A percentile compares a stretch with the other conserved stretches of the same genome.
These are phyloP conservation scores for Geophilus truncorum DNA, from an alignment of 2,888 invertebrate genomes.

Conservation along the genomic window DNA sequence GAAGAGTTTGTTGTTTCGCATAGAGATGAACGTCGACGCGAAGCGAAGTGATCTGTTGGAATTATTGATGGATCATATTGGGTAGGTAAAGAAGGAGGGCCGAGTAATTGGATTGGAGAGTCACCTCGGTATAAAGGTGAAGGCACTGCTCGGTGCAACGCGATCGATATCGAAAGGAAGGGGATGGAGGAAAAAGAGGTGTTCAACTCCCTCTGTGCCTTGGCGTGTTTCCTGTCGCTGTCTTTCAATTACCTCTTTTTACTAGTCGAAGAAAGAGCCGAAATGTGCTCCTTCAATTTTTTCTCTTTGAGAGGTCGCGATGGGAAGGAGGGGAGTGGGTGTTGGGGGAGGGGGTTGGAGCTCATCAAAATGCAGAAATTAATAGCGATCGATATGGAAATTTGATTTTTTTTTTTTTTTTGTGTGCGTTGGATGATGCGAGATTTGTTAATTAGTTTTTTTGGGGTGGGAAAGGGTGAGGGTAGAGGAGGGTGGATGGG, in stretches of 20 bases:
- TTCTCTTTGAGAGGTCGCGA: neutral
- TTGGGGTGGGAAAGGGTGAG: no score
- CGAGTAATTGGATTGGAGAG: conserved; percentile 24
- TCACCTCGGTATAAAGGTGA: conserved; percentile 8
- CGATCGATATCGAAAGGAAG: neutral
- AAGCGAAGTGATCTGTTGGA: neutral
- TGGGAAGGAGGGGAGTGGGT: no score
- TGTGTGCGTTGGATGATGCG: neutral
- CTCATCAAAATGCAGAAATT: neutral
- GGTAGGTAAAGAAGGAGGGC: neutral
- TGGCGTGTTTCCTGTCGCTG: conserved; percentile 6
- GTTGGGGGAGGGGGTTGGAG: no score
- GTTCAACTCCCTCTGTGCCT: conserved; percentile 14
- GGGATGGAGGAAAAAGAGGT: neutral
- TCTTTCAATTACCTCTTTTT: conserved; percentile 17
- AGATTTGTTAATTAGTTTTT: neutral
- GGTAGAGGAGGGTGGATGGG: no score
- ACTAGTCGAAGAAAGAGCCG: neutral
- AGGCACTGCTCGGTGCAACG: neutral
- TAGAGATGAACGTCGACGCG: neutral
- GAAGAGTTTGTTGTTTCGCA: neutral
- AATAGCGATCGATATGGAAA: neutral
- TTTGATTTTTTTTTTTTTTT: neutral
- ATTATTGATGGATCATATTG: conserved; percentile 21
- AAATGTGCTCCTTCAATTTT: neutral